These are phyloP conservation scores for Callionymus lyra DNA, from an alignment of 2,113 vertebrate genomes.

Conservation along the genomic window DNA sequence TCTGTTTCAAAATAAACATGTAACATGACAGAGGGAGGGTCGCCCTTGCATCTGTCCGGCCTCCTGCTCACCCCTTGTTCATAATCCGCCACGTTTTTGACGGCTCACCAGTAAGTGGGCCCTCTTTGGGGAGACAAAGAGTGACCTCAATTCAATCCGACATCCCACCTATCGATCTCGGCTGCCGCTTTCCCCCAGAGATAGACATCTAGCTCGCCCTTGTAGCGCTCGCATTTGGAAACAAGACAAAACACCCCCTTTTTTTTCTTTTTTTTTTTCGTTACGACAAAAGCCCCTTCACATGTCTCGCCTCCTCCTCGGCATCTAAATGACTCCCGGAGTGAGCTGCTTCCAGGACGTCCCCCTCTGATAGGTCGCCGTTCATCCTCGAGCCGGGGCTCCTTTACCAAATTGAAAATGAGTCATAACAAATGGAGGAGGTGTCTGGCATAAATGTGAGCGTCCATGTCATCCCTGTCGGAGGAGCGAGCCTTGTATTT, in stretches of 20 bases:
- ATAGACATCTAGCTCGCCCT: conserved; percentile 41
- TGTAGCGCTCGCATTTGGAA: conserved; percentile 39
- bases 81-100: conserved; percentile 38
- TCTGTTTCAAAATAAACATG: conserved; percentile 17
- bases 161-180: conserved; percentile 64
- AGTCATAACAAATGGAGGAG: conserved; percentile 54
- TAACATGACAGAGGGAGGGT: conserved; percentile 16
- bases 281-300: conserved; percentile 19
- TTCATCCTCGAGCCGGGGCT: conserved; percentile 29
- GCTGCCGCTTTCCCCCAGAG: conserved; percentile 33
- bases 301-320: conserved; percentile 8
- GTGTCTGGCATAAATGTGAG: conserved; percentile 49
- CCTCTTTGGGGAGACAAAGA: conserved; percentile 56
- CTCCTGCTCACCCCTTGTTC: conserved; percentile 8
- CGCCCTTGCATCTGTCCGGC: conserved; percentile 12
- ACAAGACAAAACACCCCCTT: conserved; percentile 24
- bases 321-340: conserved; percentile 27
- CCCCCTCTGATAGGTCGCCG: conserved; percentile 14
- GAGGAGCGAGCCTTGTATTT: conserved; percentile 41
- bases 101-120: conserved; percentile 45
- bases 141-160: conserved; percentile 71
- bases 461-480: conserved; percentile 44
- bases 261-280: conserved; percentile 43
- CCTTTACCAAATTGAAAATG: conserved; percentile 54
- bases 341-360: conserved; percentile 8